Percentiles rank a stretch among this genome's conserved stretches.
Conservation (phyloP, 1,140 invertebrate genomes). For the Hycleus cichorii region DNA sequence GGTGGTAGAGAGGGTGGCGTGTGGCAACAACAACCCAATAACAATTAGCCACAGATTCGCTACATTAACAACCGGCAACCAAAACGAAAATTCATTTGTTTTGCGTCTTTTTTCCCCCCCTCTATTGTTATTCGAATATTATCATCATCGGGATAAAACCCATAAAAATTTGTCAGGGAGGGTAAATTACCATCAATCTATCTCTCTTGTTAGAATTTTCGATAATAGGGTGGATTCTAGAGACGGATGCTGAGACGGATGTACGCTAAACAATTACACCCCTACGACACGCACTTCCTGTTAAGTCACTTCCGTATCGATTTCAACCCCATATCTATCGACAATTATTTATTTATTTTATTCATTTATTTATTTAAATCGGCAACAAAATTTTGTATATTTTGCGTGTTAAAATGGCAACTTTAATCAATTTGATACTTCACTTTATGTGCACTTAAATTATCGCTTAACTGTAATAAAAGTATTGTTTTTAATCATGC, state of each 20-base stretch:
- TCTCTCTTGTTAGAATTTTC: too few species aligned
- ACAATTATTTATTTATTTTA: not conserved
- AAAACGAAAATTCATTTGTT: slow-evolving; percentile 18
- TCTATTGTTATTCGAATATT: slow-evolving; percentile 23
- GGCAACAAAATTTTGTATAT: not conserved
- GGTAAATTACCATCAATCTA: not conserved
- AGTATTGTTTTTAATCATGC: too few species aligned
- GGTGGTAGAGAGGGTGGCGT: slow-evolving; percentile 22
- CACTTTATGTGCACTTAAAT: too few species aligned
- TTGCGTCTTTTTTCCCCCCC: too few species aligned
- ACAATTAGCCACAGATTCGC: slow-evolving; percentile 39
- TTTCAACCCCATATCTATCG: not conserved
- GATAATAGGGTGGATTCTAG: too few species aligned
- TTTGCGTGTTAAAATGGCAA: not conserved
- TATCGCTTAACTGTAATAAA: too few species aligned
- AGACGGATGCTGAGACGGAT: slow-evolving; percentile 10
- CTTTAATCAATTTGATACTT: too few species aligned
- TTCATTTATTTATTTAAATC: not conserved
- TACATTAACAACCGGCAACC: slow-evolving; percentile 36
- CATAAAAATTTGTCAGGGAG: slow-evolving; percentile 39
- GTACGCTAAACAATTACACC: slow-evolving; percentile 31
- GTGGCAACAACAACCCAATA: slow-evolving; percentile 36
- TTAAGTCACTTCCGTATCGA: slow-evolving; percentile 27
- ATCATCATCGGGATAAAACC: slow-evolving; percentile 22
- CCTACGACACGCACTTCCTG: slow-evolving; percentile 33